Base-by-base conservation (phyloP, 2,113 vertebrate species). In the Uropsilus gracilis region DNA sequence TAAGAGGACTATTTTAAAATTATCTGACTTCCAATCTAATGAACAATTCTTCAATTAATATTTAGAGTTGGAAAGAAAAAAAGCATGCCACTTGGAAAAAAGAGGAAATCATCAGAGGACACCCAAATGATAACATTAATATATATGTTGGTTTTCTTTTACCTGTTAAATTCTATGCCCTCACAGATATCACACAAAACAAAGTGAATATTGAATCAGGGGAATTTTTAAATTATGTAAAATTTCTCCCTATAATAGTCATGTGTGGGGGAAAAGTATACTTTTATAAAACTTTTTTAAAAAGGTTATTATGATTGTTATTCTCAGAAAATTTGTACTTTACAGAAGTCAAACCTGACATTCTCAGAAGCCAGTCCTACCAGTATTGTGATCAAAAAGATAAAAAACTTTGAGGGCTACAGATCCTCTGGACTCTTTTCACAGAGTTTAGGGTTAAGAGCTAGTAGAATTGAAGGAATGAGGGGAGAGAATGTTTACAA, bases 211-310 rank as follows among this genome's bases (percentile, higher is more conserved):
- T 94, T 92, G 76, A 97, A 89, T 96, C 71, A 93, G 57, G 71
- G 64, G 55, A 96, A 87, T 87, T 97, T 93, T 94, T 61, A 93
- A 97, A 94, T 97, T 97, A 95, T 97, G 93, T 94, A 97, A 97
- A 94, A 95, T 95, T 91, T 96, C 61, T 95, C 22, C 61, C 68
- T 94, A 75, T 94, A 95, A 94, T 92, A 96, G 80, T 94, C 66
- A 91, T 89, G 91, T 94, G 78, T 93, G 84, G 89, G 53, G 91
- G 86, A 89, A 95, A 94, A 91, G 66, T 94, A 93, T 95, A 95
- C 46, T 83, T 73, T 93, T 93, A 84, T 94, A 90, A 96, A 96
- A 92, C 48, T 73, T 95, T 68, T 91, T 37, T 3, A 26, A 8
- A 96, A 75, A 57, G 46, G 75, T 78, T 95, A 85, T 96, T 92